Conservation (phyloP, 2,113 vertebrate species). For the Tetrax tetrax region DNA sequence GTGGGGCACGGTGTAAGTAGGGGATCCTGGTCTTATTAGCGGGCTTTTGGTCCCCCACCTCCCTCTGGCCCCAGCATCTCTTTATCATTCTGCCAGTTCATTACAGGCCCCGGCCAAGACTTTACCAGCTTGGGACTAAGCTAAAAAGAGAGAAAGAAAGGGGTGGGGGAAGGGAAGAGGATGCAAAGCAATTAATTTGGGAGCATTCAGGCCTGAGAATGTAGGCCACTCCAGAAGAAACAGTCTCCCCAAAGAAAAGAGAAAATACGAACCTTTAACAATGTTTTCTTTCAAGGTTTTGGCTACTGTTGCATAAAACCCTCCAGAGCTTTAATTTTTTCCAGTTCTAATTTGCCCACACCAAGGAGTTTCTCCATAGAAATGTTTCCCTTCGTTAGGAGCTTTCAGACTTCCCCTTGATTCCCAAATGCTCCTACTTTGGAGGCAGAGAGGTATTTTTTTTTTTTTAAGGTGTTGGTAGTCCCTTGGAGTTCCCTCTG, state of each 20-base stretch:
- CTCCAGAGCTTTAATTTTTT: constrained; percentile 56
- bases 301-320: constrained; percentile 53
- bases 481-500: neutral
- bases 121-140: constrained; percentile 5
- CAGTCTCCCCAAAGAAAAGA: neutral
- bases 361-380: neutral
- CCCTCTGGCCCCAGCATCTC: constrained; percentile 45
- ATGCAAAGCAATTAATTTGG: constrained; percentile 84
- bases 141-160: constrained; percentile 36
- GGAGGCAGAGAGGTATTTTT: neutral
- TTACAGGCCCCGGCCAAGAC: constrained; percentile 67
- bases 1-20: constrained; percentile 74
- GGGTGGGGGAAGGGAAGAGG: constrained; percentile 45
- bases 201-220: constrained; percentile 66
- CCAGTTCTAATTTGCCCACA: constrained; percentile 20
- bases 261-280: constrained; percentile 71
- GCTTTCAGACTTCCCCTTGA: constrained; percentile 21
- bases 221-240: constrained; percentile 62
- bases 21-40: constrained; percentile 87
- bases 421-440: neutral
- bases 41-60: constrained; percentile 56
- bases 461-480: neutral
- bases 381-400: neutral
- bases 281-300: constrained; percentile 63
- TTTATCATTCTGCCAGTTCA: constrained; percentile 78